A percentile compares a stretch with the other conserved stretches of the same genome.
Evolutionary conservation across 2,113 vertebrate species (phyloP).

Genomic region (Theropithecus gelada): DNA sequence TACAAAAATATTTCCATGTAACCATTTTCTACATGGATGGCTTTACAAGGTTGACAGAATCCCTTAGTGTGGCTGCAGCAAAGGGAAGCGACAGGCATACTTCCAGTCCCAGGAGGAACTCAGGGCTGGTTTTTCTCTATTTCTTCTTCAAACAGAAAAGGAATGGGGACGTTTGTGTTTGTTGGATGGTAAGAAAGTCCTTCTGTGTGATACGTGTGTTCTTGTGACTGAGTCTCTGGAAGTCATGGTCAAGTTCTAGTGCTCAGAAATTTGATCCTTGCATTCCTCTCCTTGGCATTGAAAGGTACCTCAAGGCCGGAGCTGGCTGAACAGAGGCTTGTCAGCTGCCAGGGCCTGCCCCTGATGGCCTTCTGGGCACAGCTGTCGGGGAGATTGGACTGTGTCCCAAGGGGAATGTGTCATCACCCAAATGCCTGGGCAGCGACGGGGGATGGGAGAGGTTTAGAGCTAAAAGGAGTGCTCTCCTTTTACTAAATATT

Average conservation of each 20-base stretch:
- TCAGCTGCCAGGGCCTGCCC: slow-evolving; percentile 37
- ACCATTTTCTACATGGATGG: not conserved
- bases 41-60: not conserved
- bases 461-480: not conserved
- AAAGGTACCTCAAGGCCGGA: not conserved
- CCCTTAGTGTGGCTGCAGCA: not conserved
- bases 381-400: slow-evolving; percentile 56
- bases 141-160: not conserved
- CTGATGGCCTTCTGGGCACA: slow-evolving; percentile 52
- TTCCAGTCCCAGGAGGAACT: slow-evolving; percentile 24
- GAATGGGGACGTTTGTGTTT: not conserved
- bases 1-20: not conserved
- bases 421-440: slow-evolving; percentile 22
- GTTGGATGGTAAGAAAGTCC: slow-evolving; percentile 18
- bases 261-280: not conserved
- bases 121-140: slow-evolving; percentile 31
- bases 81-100: not conserved
- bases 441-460: not conserved
- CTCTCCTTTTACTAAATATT: not conserved
- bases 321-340: not conserved
- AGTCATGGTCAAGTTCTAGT: not conserved
- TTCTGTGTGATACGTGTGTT: not conserved
- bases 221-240: not conserved
- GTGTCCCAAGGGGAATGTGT: slow-evolving; percentile 18
- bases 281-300: not conserved